Percentiles rank a stretch among this genome's conserved stretches.
Evolutionary conservation across 2,888 invertebrate species (phyloP).

Genomic region (Luperina nickerlii): DNA sequence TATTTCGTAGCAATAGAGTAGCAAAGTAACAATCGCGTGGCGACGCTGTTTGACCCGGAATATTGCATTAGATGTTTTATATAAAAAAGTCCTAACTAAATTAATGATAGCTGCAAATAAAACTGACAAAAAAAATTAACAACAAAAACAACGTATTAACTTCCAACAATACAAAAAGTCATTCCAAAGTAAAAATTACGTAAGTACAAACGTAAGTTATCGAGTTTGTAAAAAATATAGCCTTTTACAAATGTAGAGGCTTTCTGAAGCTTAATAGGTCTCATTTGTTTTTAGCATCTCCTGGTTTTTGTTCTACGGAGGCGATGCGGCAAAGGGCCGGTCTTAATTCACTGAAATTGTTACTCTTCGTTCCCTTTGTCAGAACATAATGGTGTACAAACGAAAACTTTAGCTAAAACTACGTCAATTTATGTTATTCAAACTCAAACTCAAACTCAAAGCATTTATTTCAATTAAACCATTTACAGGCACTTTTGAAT

Average conservation of each 20-base stretch:
- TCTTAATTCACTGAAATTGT: constrained; percentile 66
- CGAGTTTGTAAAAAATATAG: constrained; percentile 58
- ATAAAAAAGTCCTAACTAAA: background rate
- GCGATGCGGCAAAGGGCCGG: constrained; percentile 43
- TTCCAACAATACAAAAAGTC: constrained; percentile 22
- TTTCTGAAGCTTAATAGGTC: constrained; percentile 60
- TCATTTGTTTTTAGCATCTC: constrained; percentile 65
- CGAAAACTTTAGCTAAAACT: constrained; percentile 58
- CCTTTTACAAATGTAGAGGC: constrained; percentile 56
- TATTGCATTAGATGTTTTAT: too few relatives aligned
- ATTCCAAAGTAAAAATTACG: constrained; percentile 16
- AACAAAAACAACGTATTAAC: background rate
- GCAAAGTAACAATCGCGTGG: too few relatives aligned
- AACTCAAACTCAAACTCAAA: too few relatives aligned
- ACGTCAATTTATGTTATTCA: constrained; percentile 53
- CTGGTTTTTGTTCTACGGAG: constrained; percentile 59
- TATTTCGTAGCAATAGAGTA: too few relatives aligned
- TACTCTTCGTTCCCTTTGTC: constrained; percentile 53
- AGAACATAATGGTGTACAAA: constrained; percentile 61
- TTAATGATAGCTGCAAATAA: background rate
- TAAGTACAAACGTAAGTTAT: constrained; percentile 48
- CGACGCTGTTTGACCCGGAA: too few relatives aligned
- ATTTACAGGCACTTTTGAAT: too few relatives aligned
- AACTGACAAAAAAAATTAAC: background rate
- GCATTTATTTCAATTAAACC: too few relatives aligned